A percentile compares a stretch with the other conserved stretches of the same genome.
Conservation (phyloP, 2,113 vertebrate species). For the Mesocricetus auratus region DNA sequence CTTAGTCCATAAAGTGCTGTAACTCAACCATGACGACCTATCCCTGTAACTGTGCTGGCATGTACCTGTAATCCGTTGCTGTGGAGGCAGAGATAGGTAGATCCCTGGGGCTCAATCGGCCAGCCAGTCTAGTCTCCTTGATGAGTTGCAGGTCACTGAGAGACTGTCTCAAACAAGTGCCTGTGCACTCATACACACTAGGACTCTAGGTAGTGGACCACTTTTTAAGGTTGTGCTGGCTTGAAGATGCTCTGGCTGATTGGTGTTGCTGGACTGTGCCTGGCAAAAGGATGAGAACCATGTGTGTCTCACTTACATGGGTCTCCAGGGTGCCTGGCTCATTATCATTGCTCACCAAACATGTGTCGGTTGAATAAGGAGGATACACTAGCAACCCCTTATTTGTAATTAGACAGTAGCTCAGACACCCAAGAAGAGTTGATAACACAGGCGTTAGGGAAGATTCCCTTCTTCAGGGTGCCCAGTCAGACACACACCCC, state of each 20-base stretch:
- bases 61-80: too few species aligned
- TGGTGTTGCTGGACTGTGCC: background rate
- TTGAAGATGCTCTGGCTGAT: background rate
- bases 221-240: background rate
- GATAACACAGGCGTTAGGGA: background rate
- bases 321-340: background rate
- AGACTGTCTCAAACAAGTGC: background rate
- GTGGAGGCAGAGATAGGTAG: background rate
- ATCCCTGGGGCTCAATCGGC: background rate
- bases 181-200: too few species aligned
- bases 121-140: background rate
- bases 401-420: background rate
- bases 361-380: background rate
- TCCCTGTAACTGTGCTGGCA: background rate
- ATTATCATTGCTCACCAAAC: background rate
- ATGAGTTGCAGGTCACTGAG: background rate
- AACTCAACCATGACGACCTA: too few species aligned
- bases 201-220: background rate
- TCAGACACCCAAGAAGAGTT: background rate
- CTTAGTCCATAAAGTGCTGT: background rate
- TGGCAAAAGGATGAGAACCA: background rate
- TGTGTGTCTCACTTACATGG: background rate
- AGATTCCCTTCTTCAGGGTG: background rate
- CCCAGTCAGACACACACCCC: background rate
- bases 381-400: background rate